These are phyloP conservation scores for Acrocephalus scirpaceus DNA, from an alignment of 2,797 vertebrate genomes.

Conservation along the genomic window DNA sequence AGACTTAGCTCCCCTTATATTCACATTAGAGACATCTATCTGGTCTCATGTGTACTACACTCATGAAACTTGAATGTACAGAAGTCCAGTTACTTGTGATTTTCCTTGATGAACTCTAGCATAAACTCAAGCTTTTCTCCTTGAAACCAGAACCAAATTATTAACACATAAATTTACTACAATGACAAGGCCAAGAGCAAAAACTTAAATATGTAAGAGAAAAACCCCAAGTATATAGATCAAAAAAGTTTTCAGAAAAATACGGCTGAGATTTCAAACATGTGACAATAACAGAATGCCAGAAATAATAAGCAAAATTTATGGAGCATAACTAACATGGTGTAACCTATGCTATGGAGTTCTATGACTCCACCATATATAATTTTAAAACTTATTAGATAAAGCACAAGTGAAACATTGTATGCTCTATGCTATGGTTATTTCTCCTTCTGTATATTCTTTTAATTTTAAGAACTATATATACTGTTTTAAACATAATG, in stretches of 20 bases:
- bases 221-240: background rate
- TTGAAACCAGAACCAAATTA: background rate
- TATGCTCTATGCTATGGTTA: background rate
- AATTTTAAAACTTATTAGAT: background rate
- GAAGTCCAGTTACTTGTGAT: background rate
- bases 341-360: background rate
- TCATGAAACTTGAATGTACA: background rate
- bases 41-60: background rate
- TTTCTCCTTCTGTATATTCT: background rate
- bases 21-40: background rate
- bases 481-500: background rate
- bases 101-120: background rate
- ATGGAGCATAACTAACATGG: background rate
- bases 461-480: background rate
- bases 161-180: background rate
- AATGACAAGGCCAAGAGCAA: background rate
- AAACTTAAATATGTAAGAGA: background rate
- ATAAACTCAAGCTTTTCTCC: background rate
- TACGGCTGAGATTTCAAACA: background rate
- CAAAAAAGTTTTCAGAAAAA: conserved; percentile 40
- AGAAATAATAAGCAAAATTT: background rate
- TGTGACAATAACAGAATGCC: background rate
- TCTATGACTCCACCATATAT: background rate
- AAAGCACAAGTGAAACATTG: background rate
- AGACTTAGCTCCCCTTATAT: background rate